A percentile compares a stretch with the other conserved stretches of the same genome.
These are phyloP conservation scores for Amblyjoppa proteus DNA, from an alignment of 2,888 invertebrate genomes.

Conservation along the genomic window DNA sequence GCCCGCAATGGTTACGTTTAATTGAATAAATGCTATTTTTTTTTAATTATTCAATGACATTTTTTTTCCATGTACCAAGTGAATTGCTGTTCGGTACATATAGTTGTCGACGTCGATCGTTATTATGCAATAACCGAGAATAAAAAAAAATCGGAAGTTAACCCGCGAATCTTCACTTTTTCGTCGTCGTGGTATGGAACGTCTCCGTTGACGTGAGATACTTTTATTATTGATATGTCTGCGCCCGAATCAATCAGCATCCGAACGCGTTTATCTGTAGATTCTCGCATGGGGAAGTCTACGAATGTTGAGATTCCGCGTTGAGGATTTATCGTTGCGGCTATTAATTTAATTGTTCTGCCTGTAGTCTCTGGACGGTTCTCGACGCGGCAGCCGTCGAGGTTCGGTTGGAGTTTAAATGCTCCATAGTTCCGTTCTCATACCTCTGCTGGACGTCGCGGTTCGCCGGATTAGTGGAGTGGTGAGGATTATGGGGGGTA, in stretches of 20 bases:
- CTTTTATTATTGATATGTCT: conserved; percentile 55
- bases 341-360: conserved; percentile 18
- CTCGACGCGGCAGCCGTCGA: conserved; percentile 44
- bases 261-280: not conserved
- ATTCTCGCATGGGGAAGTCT: conserved; percentile 16
- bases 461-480: not conserved
- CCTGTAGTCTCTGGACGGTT: conserved; percentile 24
- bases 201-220: conserved; percentile 30
- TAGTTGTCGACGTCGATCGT: conserved; percentile 11
- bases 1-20: conserved; percentile 4
- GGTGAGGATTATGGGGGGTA: not conserved
- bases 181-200: conserved; percentile 36
- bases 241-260: conserved; percentile 44
- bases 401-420: conserved; percentile 34
- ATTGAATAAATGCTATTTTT: not conserved
- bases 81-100: conserved; percentile 2
- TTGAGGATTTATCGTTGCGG: not conserved
- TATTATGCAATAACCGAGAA: conserved; percentile 41
- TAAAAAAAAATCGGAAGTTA: conserved; percentile 36
- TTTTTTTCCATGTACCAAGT: conserved; percentile 34
- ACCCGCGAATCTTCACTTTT: conserved; percentile 44
- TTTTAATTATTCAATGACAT: not conserved
- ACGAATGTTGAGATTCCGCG: conserved; percentile 38
- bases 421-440: conserved; percentile 6
- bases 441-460: not conserved